These are phyloP conservation scores for Brachyhypopomus gauderio DNA, from an alignment of 2,113 vertebrate species.

Conservation along the genomic window DNA sequence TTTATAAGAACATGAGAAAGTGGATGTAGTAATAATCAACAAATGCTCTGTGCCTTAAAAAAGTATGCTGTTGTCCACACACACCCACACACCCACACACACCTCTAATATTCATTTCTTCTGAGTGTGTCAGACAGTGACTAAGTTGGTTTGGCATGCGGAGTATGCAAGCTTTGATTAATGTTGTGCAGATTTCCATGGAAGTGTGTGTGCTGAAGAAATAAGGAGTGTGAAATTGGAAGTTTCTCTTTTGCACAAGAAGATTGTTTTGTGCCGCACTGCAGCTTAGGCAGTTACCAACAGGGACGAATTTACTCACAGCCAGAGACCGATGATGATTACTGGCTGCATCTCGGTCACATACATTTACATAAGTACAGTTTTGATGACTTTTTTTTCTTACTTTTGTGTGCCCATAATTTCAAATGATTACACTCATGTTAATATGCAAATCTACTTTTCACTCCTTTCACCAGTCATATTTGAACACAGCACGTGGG, in stretches of 20 bases:
- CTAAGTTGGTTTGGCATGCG: constrained; percentile 11
- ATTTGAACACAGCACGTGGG: too few species aligned
- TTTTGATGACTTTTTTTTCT: too few species aligned
- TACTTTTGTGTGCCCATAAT: neutral
- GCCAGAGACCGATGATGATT: too few species aligned
- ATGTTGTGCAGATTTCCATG: constrained; percentile 7
- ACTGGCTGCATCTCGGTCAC: neutral
- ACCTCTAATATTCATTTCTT: neutral
- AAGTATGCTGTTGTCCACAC: too few species aligned
- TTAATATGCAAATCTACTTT: too few species aligned
- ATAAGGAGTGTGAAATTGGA: neutral
- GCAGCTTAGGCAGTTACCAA: too few species aligned
- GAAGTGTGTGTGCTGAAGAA: neutral
- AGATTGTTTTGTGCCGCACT: neutral
- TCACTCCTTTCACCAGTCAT: too few species aligned
- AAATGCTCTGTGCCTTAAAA: neutral
- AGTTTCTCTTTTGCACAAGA: neutral
- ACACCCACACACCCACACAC: neutral
- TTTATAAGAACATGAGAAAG: neutral
- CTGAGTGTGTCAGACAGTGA: neutral
- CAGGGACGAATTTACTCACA: too few species aligned
- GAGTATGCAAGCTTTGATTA: neutral
- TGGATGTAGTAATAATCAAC: neutral
- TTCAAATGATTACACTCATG: neutral
- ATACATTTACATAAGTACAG: neutral